phyloP scores from a whole-genome alignment of 2,113 vertebrate species.

The Fregetta grallaria region DNA sequence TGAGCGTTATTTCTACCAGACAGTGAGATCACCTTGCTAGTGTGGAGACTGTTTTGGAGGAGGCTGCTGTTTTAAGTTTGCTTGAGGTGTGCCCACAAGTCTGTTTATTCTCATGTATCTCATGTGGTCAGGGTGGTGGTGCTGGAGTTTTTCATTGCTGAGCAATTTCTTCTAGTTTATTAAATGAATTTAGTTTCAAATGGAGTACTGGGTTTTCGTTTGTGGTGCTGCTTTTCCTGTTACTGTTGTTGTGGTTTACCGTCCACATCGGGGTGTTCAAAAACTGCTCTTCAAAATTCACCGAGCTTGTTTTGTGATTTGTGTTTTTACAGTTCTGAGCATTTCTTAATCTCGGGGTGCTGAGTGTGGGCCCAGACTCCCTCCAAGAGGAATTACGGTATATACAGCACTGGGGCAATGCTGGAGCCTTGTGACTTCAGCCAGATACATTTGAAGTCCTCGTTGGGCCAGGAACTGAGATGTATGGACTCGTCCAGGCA shows the following conservation, averaged over 20 bases:
- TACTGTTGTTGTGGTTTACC: slow-evolving; percentile 72
- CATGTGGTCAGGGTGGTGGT: slow-evolving; percentile 48
- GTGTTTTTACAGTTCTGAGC: background rate
- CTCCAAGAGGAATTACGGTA: background rate
- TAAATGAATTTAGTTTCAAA: slow-evolving; percentile 54
- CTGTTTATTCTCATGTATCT: slow-evolving; percentile 53
- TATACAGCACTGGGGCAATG: background rate
- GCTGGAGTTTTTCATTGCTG: slow-evolving; percentile 53
- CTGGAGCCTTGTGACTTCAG: background rate
- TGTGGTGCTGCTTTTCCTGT: slow-evolving; percentile 73
- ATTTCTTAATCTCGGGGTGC: background rate
- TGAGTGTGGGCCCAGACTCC: background rate
- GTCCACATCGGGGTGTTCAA: slow-evolving; percentile 47
- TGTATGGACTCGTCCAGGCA: background rate
- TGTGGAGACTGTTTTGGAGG: slow-evolving; percentile 16
- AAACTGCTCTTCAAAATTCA: slow-evolving; percentile 46
- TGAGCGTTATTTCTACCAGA: slow-evolving; percentile 28
- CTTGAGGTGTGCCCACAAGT: slow-evolving; percentile 45
- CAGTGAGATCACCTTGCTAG: slow-evolving; percentile 23
- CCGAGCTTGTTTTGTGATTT: slow-evolving; percentile 25
- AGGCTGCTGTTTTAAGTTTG: slow-evolving; percentile 3
- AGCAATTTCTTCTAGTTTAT: slow-evolving; percentile 62
- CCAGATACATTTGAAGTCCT: background rate
- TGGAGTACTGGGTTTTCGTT: slow-evolving; percentile 58
- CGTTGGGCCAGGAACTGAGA: background rate